phyloP scores from a whole-genome alignment of 2,888 invertebrate genomes.

The Drosophila greeni region DNA sequence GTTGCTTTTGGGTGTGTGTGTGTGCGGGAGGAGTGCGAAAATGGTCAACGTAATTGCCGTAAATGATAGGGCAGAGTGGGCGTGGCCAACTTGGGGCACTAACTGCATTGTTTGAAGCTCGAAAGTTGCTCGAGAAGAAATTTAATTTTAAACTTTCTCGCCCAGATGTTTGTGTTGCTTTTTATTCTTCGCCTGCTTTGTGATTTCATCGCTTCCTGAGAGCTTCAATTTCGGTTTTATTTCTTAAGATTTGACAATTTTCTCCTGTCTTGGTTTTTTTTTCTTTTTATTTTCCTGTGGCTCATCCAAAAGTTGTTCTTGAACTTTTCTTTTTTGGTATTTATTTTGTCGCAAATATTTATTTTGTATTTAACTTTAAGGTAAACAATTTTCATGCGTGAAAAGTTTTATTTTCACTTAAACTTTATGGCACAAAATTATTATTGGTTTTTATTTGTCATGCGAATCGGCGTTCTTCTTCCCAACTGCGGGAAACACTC shows the following conservation, averaged over 20 bases:
- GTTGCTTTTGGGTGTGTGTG: neutral
- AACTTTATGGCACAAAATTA: conserved; percentile 15
- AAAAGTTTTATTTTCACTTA: conserved; percentile 36
- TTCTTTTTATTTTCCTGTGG: conserved; percentile 1
- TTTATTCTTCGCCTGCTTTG: conserved; percentile 37
- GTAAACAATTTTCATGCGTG: conserved; percentile 35
- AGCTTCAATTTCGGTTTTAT: conserved; percentile 50
- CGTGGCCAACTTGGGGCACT: conserved; percentile 1
- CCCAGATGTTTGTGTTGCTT: conserved; percentile 43
- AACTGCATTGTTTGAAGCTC: conserved; percentile 40
- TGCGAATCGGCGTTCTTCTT: neutral
- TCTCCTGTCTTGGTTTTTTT: neutral
- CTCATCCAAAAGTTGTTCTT: conserved; percentile 12
- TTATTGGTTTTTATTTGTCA: conserved; percentile 22
- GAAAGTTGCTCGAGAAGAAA: conserved; percentile 29
- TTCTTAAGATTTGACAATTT: conserved; percentile 41
- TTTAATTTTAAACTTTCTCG: conserved; percentile 41
- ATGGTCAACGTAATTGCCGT: conserved; percentile 46
- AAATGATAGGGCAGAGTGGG: conserved; percentile 42
- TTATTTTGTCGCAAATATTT: conserved; percentile 52
- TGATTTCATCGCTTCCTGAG: conserved; percentile 47
- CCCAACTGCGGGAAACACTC: neutral
- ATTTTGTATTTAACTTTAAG: conserved; percentile 43
- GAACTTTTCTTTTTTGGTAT: conserved; percentile 38
- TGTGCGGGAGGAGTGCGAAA: conserved; percentile 31